Percentiles rank a stretch among this genome's conserved stretches.
Conservation (phyloP, 2,797 vertebrate genomes). For the Mormyrus hasselquistii region DNA sequence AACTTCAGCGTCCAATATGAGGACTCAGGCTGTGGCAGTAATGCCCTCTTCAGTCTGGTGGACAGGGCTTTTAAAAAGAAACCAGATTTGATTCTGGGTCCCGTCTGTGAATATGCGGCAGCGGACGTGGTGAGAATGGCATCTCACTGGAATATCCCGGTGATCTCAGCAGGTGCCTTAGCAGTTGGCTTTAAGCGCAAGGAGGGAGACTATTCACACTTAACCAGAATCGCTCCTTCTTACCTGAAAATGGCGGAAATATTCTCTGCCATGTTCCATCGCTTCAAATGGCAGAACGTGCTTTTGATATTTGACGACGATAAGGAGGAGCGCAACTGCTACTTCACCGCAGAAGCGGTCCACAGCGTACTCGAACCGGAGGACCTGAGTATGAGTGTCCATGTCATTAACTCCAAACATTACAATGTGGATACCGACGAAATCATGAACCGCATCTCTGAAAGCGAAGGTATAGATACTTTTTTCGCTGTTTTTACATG, state of each 20-base stretch:
- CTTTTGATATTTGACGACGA: slow-evolving; percentile 82
- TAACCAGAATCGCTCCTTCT: slow-evolving; percentile 84
- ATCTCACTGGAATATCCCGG: slow-evolving; percentile 87
- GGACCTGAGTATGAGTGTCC: slow-evolving; percentile 58
- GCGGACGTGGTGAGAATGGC: slow-evolving; percentile 81
- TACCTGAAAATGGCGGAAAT: slow-evolving; percentile 92
- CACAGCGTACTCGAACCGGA: slow-evolving; percentile 66
- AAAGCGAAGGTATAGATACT: slow-evolving; percentile 54
- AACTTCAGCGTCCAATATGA: slow-evolving; percentile 73
- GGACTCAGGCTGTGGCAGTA: slow-evolving; percentile 76
- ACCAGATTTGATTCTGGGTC: slow-evolving; percentile 84
- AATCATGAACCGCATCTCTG: slow-evolving; percentile 53
- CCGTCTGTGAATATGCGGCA: slow-evolving; percentile 90
- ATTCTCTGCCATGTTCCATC: slow-evolving; percentile 76
- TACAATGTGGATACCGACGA: slow-evolving; percentile 67
- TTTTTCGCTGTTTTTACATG: not conserved
- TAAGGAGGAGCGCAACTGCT: slow-evolving; percentile 79
- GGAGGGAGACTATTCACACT: slow-evolving; percentile 73
- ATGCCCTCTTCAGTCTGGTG: slow-evolving; percentile 75
- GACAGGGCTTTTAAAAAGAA: slow-evolving; percentile 69
- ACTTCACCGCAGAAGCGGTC: slow-evolving; percentile 85
- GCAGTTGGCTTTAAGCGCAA: slow-evolving; percentile 77
- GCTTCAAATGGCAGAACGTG: slow-evolving; percentile 77
- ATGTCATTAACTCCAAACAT: slow-evolving; percentile 57
- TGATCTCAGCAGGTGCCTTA: slow-evolving; percentile 87